Conservation (phyloP, 1,140 invertebrate species). For the Bombus impatiens region DNA sequence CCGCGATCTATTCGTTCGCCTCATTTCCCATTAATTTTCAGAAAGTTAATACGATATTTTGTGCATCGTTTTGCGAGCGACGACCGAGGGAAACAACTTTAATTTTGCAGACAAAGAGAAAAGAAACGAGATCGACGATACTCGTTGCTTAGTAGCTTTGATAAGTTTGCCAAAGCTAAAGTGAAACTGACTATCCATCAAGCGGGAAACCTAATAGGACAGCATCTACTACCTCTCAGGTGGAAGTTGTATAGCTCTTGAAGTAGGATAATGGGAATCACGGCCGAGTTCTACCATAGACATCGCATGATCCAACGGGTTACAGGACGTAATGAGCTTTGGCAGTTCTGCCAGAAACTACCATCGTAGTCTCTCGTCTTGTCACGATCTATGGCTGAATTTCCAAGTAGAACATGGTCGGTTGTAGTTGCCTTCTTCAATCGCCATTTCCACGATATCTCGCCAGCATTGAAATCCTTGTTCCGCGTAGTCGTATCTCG, state of each 20-base stretch:
- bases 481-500: too few relatives aligned
- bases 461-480: not conserved
- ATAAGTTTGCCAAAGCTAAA: not conserved
- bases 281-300: not conserved
- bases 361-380: not conserved
- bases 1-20: too few relatives aligned
- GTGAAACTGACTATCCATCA: not conserved
- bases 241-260: not conserved
- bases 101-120: too few relatives aligned
- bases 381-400: not conserved
- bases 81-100: too few relatives aligned
- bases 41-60: too few relatives aligned
- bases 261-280: conserved; percentile 5
- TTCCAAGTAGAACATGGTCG: not conserved
- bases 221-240: not conserved
- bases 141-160: not conserved
- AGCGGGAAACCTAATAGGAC: not conserved
- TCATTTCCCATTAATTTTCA: too few relatives aligned
- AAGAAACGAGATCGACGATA: fast-evolving
- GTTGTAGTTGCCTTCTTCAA: not conserved
- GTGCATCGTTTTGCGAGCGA: too few relatives aligned
- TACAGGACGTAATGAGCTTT: not conserved
- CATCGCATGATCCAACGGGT: not conserved
- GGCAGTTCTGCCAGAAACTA: not conserved
- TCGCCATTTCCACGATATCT: not conserved